Conservation (phyloP, 2,888 invertebrate genomes). For the Carpatolechia fugitivella region DNA sequence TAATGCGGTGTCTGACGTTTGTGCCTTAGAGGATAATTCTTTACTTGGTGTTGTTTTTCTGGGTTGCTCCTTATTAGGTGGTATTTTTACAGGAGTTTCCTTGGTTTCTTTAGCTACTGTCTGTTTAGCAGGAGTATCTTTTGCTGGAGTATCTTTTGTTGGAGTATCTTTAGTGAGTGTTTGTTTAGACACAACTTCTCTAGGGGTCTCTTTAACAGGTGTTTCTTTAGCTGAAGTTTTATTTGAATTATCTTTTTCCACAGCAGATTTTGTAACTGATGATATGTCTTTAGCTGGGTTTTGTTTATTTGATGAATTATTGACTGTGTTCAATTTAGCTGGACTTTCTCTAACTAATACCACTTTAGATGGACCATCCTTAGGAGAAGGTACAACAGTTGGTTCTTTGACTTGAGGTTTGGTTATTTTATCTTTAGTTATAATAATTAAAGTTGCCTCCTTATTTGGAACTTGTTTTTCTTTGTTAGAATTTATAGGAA, state of each 20-base stretch:
- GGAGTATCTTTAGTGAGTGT: background rate
- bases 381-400: background rate
- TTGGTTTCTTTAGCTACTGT: slow-evolving; percentile 1
- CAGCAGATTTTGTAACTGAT: too few relatives aligned
- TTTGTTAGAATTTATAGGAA: background rate
- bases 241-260: too few relatives aligned
- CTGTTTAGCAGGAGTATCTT: slow-evolving; percentile 9
- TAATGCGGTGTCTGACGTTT: background rate
- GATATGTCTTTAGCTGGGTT: background rate
- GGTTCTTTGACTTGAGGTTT: slow-evolving; percentile 3
- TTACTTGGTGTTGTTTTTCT: slow-evolving; percentile 14
- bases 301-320: background rate
- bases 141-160: background rate
- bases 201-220: background rate
- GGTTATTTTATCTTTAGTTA: slow-evolving; percentile 2
- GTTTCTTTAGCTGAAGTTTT: background rate
- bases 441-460: slow-evolving; percentile 8
- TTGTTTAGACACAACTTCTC: background rate
- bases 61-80: background rate
- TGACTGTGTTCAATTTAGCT: slow-evolving; percentile 8
- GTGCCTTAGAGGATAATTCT: slow-evolving; percentile 18
- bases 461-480: background rate
- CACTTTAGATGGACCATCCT: background rate
- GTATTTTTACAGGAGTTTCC: background rate
- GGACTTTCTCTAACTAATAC: slow-evolving; percentile 10